These are phyloP conservation scores for Scomber japonicus DNA, from an alignment of 2,113 vertebrate species.

Conservation along the genomic window DNA sequence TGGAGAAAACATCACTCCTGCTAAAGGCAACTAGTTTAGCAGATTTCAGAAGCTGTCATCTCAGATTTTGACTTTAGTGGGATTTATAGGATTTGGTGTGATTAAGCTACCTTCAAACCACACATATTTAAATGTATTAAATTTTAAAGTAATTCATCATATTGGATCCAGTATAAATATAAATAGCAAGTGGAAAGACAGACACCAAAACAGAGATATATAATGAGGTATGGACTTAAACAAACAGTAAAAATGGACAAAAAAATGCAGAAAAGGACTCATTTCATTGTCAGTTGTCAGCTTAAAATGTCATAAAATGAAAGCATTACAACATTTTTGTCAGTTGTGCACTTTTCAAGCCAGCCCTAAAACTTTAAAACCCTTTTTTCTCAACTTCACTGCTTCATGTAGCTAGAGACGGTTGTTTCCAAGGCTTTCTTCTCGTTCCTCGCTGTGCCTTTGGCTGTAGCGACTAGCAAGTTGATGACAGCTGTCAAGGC, in stretches of 20 bases:
- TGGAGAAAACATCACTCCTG: too few species aligned
- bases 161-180: too few species aligned
- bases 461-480: neutral
- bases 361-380: constrained; percentile 5
- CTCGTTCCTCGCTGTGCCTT: constrained; percentile 4
- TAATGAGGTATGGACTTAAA: too few species aligned
- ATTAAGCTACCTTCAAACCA: neutral
- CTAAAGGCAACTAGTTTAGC: too few species aligned
- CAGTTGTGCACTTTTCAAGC: neutral
- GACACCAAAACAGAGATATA: too few species aligned
- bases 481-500: constrained; percentile 44
- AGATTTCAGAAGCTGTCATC: neutral
- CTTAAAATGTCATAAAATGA: neutral
- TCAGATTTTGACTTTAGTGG: neutral
- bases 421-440: constrained; percentile 22
- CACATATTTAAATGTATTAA: too few species aligned
- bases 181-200: too few species aligned
- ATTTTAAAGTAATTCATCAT: too few species aligned
- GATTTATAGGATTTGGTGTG: neutral
- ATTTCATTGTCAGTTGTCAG: neutral
- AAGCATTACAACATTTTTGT: neutral
- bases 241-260: neutral
- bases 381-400: neutral
- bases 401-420: neutral
- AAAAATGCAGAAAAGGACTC: neutral